A percentile compares a stretch with the other conserved stretches of the same genome.
These are phyloP conservation scores for Bactericera cockerelli DNA, from an alignment of 1,140 invertebrate genomes.

Conservation along the genomic window DNA sequence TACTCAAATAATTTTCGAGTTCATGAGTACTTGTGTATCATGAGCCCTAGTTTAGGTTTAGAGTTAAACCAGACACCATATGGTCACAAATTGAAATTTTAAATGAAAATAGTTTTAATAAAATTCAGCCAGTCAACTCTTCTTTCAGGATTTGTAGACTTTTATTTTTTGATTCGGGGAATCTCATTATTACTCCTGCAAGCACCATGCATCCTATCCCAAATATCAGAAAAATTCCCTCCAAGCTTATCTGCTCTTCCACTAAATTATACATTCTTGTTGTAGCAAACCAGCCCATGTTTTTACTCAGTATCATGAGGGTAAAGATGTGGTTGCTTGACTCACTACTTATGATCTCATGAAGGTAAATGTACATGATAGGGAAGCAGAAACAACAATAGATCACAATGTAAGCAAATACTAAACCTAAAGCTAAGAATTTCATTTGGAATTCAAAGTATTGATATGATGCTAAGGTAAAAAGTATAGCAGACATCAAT, in stretches of 20 bases:
- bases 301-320: not conserved
- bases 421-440: not conserved
- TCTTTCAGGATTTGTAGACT: not conserved
- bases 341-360: not conserved
- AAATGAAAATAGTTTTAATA: too few species aligned
- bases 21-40: too few species aligned
- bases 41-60: too few species aligned
- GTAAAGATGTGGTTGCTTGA: conserved; percentile 1
- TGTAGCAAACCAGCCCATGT: not conserved
- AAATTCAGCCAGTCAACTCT: too few species aligned
- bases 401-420: not conserved
- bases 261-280: not conserved
- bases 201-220: not conserved
- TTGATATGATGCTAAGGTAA: not conserved
- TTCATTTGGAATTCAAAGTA: not conserved
- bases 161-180: conserved; percentile 3
- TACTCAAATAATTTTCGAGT: too few species aligned
- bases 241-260: not conserved
- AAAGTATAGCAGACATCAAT: not conserved
- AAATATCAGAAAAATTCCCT: not conserved
- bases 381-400: not conserved
- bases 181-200: not conserved
- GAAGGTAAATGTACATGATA: not conserved
- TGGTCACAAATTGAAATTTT: too few species aligned
- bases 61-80: too few species aligned